Evolutionary conservation across 2,113 vertebrate species (phyloP), one percentile per base, ranked within the genome.

Genomic region (Alexandromys fortis): DNA sequence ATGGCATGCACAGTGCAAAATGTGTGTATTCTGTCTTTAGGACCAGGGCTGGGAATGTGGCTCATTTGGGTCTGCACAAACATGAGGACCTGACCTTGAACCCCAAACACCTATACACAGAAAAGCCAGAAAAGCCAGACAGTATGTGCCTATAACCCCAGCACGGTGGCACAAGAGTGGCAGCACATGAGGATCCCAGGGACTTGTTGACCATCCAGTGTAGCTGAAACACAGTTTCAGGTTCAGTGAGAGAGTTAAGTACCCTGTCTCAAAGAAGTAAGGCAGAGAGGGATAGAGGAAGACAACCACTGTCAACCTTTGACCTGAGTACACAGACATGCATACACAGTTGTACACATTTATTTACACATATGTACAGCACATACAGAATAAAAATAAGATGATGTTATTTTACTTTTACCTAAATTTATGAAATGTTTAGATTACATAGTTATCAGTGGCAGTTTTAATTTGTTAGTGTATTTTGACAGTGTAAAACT

Each of bases 351-450:
- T 73, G 17, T 73, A 22, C 70, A 73, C 19, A 35, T 38, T 16
- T n/a, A 38, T 22, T 73, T 73, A 73, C 3, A 9, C 3, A 9
- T 9, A 38, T n/a, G 38, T 73, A 73, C n/a, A 73, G n/a, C 35
- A 73, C 70, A 73, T 70, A 70, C n/a, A 73, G 70, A 38, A 38
- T 73, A 38, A 73, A 73, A 73, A 73, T 68, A 68, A 68, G 28
- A 68, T 35, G 14, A 35, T 70, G 33, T 70, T 70, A n/a, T 70
- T 70, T 72, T 73, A 38, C 70, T 38, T 73, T 38, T 73, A 38
- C 70, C 70, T 73, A 17, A 19, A 75, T 33, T 83, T 97, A 35
- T 77, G 61, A 94, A 91, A 13, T 95, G 33, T 87, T 91, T 92
- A 68, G 58, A 70, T 90, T 89, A 67, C 8, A 13, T 90, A 49